Evolutionary conservation across 1,140 invertebrate genomes (phyloP), one percentile per base, ranked within the genome.

Genomic region (Rhizoglyphus robini): DNA sequence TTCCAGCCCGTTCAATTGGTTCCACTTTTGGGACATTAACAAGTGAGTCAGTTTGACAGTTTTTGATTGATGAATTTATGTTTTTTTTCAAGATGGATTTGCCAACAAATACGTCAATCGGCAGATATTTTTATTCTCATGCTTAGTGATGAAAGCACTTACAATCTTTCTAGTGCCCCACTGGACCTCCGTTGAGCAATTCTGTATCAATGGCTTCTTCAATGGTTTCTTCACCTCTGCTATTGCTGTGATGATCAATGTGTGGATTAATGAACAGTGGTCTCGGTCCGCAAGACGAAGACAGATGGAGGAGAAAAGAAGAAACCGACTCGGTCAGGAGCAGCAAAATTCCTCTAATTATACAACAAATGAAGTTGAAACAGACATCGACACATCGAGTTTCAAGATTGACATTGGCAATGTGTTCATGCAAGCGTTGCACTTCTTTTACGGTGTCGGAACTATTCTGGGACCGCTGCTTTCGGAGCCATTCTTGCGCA

Each of bases 391-490:
- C 13, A 15, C 8, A 54, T 23, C 23, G 23, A 11, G 8, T 8
- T 54, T 23, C 8, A 54, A 54, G 51, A 54, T 54, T 54, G 27
- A 60, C 29, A 32, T 60, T 15, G 58, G 58, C 27, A 60, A 60
- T 60, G 58, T 60, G n/a, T n/a, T 29, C 23, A 64, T 64, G 63
- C 63, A 64, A 36, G 63, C 63, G 15, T 38, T 64, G n/a, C 63
- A 64, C 29, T 64, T 64, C 46, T 64, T 64, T 30, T 64, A 51
- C 29, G 63, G 63, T 49, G 3, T 64, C 20, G 63, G 63, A 27
- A 18, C 29, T 11, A 64, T 64, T 34, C 46, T 64, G 20, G 63
- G 63, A 3, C 63, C 63, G 27, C 13, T 64, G 5, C n/a, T 64
- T 30, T n/a, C 63, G 11, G 63, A 64, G 29, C 63, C 63, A 49